These are phyloP conservation scores for Aporophyla nigra DNA, from an alignment of 2,888 invertebrate species.

Conservation along the genomic window DNA sequence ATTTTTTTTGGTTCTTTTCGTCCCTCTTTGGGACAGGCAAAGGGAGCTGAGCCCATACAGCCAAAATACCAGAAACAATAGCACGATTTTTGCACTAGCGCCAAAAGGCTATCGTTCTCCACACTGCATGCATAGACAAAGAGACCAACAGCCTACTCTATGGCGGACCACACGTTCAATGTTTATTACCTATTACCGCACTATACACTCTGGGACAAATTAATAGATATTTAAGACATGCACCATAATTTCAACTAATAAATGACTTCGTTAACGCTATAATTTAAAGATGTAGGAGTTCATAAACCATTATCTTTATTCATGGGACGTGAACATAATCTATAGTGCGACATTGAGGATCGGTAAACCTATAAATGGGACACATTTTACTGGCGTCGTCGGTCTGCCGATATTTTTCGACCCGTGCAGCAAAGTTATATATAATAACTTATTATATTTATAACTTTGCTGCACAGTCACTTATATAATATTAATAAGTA, in stretches of 20 bases:
- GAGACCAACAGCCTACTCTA: conserved; percentile 12
- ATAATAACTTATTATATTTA: too few relatives aligned
- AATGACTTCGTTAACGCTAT: conserved; percentile 31
- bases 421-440: too few relatives aligned
- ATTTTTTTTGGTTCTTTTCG: too few relatives aligned
- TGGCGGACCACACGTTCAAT: conserved; percentile 23
- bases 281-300: conserved; percentile 19
- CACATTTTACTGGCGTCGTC: conserved; percentile 5
- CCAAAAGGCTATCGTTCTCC: conserved; percentile 31
- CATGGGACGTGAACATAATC: conserved; percentile 4
- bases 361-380: conserved; percentile 6
- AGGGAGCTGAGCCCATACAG: too few relatives aligned
- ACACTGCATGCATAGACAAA: conserved; percentile 17
- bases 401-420: too few relatives aligned
- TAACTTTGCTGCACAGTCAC: too few relatives aligned
- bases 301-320: conserved; percentile 32
- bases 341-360: conserved; percentile 16
- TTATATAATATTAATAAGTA: too few relatives aligned
- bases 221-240: conserved; percentile 29
- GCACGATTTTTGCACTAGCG: background rate
- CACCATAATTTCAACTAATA: conserved; percentile 34
- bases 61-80: conserved; percentile 38
- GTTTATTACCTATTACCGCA: conserved; percentile 28
- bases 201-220: conserved; percentile 7
- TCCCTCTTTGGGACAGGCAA: too few relatives aligned